phyloP scores from a whole-genome alignment of 2,888 invertebrate species.

The Trilocha varians region DNA sequence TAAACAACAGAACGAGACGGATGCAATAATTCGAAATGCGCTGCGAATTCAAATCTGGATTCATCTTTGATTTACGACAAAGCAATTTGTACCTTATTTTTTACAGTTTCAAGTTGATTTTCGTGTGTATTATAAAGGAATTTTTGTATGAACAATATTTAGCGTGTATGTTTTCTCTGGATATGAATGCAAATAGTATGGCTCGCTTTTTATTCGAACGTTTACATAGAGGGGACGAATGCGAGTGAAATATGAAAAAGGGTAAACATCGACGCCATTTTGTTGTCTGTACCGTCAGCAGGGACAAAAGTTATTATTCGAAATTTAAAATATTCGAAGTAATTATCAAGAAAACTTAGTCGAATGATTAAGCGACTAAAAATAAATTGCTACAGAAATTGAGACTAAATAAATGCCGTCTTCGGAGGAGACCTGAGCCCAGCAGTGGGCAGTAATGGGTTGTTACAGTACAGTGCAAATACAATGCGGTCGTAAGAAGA shows the following conservation, averaged over 20 bases:
- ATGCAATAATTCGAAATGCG: slow-evolving; percentile 45
- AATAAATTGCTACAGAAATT: no score
- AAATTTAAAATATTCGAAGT: no score
- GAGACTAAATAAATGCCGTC: no score
- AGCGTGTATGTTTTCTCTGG: slow-evolving; percentile 72
- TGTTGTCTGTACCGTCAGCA: slow-evolving; percentile 55
- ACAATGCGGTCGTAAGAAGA: no score
- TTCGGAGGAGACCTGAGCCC: no score
- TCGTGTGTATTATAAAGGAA: slow-evolving; percentile 10
- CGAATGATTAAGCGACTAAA: no score
- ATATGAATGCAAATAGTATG: slow-evolving; percentile 74
- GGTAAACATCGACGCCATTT: slow-evolving; percentile 61
- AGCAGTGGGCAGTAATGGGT: no score
- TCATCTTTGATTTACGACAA: background rate
- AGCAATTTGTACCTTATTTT: slow-evolving; percentile 1
- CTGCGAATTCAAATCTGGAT: slow-evolving; percentile 43
- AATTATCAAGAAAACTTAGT: no score
- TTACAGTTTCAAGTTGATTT: slow-evolving; percentile 14
- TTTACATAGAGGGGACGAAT: slow-evolving; percentile 63
- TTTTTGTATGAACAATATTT: slow-evolving; percentile 54
- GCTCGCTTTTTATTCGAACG: slow-evolving; percentile 69
- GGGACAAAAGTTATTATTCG: slow-evolving; percentile 17
- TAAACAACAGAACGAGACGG: slow-evolving; percentile 27
- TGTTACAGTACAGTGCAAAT: no score
- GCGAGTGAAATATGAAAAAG: slow-evolving; percentile 22